These are phyloP conservation scores for Heliconius hewitsoni DNA, from an alignment of 1,140 invertebrate genomes.

Conservation along the genomic window DNA sequence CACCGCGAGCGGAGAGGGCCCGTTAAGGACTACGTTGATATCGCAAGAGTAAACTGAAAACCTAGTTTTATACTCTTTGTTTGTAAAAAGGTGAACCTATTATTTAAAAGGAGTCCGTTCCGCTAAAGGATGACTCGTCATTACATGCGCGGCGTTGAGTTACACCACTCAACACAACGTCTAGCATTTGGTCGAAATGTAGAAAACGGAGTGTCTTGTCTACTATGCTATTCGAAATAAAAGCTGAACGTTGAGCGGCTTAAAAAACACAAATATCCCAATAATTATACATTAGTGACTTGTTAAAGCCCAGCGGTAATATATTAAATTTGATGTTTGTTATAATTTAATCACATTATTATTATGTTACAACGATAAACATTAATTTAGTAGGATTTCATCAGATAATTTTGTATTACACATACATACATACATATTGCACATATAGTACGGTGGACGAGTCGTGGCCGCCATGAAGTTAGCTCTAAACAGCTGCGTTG, in stretches of 20 bases:
- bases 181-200: not conserved
- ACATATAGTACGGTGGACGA: not conserved
- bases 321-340: slow-evolving; percentile 26
- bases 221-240: not conserved
- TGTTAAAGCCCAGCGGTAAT: slow-evolving; percentile 24
- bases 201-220: not conserved
- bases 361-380: slow-evolving; percentile 39
- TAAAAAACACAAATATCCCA: slow-evolving; percentile 1
- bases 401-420: slow-evolving; percentile 33
- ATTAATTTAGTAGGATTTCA: slow-evolving; percentile 45
- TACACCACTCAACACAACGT: not conserved
- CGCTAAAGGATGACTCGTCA: no score
- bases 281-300: slow-evolving; percentile 5
- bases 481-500: no score
- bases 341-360: slow-evolving; percentile 39
- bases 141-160: no score
- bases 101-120: no score
- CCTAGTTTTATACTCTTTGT: no score
- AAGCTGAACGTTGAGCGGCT: not conserved
- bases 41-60: no score
- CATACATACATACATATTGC: slow-evolving; percentile 21
- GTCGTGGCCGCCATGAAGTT: no score
- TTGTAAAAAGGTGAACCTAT: no score
- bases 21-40: no score
- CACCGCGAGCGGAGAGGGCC: no score